Conservation (phyloP, 2,113 vertebrate species). For the Paracanthobrama guichenoti region DNA sequence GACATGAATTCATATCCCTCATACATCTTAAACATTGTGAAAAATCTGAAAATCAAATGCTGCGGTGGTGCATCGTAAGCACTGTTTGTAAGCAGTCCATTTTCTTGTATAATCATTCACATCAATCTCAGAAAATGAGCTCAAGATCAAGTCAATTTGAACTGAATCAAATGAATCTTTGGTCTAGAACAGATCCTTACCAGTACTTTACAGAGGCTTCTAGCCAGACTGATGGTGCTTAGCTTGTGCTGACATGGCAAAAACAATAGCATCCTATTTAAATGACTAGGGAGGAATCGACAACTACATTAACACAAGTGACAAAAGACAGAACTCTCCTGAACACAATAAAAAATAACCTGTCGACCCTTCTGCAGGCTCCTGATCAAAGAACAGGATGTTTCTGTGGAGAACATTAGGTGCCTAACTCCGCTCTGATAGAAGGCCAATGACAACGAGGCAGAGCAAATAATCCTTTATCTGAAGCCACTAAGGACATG, state of each 20-base stretch:
- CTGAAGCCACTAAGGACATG: constrained; percentile 13
- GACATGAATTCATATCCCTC: too few relatives aligned
- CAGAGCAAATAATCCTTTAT: constrained; percentile 31
- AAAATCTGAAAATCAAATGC: not conserved
- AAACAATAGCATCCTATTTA: constrained; percentile 27
- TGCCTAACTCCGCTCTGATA: not conserved
- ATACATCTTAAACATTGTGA: not conserved
- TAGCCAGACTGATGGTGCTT: constrained; percentile 18
- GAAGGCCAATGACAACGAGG: not conserved
- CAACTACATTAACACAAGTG: constrained; percentile 27
- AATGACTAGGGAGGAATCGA: constrained; percentile 21
- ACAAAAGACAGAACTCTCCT: constrained; percentile 32
- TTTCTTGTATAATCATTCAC: constrained; percentile 10
- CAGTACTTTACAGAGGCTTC: not conserved
- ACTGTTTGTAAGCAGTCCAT: not conserved
- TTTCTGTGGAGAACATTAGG: not conserved
- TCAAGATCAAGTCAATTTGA: constrained; percentile 3
- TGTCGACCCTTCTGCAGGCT: constrained; percentile 22
- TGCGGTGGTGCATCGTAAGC: not conserved
- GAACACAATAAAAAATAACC: constrained; percentile 11
- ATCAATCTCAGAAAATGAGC: constrained; percentile 10
- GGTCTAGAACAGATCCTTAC: not conserved
- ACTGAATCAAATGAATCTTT: constrained; percentile 14
- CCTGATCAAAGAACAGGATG: not conserved
- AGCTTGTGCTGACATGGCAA: constrained; percentile 34